phyloP scores from a whole-genome alignment of 1,140 invertebrate genomes.

The Armadillidium nasatum region DNA sequence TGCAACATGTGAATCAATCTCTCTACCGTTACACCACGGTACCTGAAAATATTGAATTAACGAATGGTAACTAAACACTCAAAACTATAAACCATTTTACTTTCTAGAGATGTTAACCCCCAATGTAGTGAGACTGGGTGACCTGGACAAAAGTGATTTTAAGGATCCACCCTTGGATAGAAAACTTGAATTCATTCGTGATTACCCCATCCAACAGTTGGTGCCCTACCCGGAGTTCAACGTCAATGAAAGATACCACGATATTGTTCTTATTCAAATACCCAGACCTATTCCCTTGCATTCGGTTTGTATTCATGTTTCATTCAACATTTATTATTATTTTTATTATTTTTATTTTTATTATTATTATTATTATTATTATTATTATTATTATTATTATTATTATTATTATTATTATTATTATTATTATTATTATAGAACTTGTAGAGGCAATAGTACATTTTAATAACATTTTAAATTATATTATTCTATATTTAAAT shows the following conservation, averaged over 20 bases:
- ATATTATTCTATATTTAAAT: too few species aligned
- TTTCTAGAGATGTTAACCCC: neutral
- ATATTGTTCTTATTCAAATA: conserved; percentile 21
- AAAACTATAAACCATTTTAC: too few species aligned
- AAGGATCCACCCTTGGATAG: neutral
- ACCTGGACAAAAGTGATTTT: neutral
- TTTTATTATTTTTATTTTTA: neutral
- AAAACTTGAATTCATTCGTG: neutral
- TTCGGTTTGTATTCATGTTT: neutral
- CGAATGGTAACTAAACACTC: too few species aligned
- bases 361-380: neutral
- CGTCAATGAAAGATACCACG: conserved; percentile 3
- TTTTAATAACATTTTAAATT: too few species aligned
- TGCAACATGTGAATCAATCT: too few species aligned
- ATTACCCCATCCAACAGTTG: neutral
- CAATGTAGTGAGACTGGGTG: conserved; percentile 19
- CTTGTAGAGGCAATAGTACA: too few species aligned
- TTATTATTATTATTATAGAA: neutral
- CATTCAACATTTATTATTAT: too few species aligned
- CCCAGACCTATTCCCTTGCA: neutral
- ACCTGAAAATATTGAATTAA: too few species aligned
- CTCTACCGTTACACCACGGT: too few species aligned
- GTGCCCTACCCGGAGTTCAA: conserved; percentile 18
- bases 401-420: neutral
- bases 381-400: neutral